Evolutionary conservation across 2,797 vertebrate species (phyloP), one percentile per base, ranked within the genome.

Genomic region (Schizopygopsis malacanthus): DNA sequence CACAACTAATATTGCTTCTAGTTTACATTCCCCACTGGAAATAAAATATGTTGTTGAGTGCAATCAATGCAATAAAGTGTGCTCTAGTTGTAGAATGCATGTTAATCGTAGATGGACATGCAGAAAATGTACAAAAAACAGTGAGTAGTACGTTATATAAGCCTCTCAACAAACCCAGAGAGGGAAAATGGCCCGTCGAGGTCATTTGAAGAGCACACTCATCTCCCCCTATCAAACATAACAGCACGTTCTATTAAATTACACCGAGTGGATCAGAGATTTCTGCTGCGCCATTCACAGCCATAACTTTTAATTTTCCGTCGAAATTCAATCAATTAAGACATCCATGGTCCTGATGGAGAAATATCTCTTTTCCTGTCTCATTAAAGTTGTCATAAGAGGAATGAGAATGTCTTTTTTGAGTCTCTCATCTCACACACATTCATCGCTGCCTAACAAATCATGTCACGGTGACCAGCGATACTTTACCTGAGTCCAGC

Each of bases 251-350:
- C 79, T 84, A 88, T 89, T 84, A 87, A 87, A 88, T 90, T 87
- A 88, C 85, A 37, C 82, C 84, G 87, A 84, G 87, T 87, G 83
- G 85, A 83, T 89, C 84, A 81, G 67, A 82, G 81, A 84, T 76
- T 77, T 85, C 77, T 76, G 83, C 70, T 45, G 65, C 56, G 86
- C 78, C 73, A 84, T 89, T 88, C 79, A 33, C 84, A 82, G 87
- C 72, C 88, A 87, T 87, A 87, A 82, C 85, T 83, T 89, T 87
- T 85, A 75, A 89, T 84, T 88, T 85, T 85, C 83, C 41, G 50
- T 81, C 54, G 65, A 83, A 89, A 88, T 90, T 87, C 85, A 89
- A 88, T 89, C 83, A 88, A 88, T 89, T 90, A 89, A 78, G 72
- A 63, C 81, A 71, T 82, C 71, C 70, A 54, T 39, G 15, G 41